Percentiles rank a stretch among this genome's conserved stretches.
Evolutionary conservation across 2,797 vertebrate genomes (phyloP).

Genomic region (Silurus aristotelis): DNA sequence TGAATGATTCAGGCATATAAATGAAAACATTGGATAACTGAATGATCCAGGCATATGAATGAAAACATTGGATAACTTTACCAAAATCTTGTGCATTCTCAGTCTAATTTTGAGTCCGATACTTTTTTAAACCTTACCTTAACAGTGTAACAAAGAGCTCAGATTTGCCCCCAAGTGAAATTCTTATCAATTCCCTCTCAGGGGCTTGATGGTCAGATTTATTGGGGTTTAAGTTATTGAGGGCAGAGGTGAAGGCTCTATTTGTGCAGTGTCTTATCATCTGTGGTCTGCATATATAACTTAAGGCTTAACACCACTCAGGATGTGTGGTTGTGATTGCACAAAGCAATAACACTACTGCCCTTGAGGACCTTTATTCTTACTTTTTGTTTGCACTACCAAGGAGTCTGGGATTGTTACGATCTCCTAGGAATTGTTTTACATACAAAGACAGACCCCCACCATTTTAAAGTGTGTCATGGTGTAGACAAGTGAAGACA

Average conservation of each 20-base stretch:
- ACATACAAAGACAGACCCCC: background rate
- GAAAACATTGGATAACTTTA: background rate
- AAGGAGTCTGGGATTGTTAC: conserved; percentile 12
- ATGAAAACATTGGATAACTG: background rate
- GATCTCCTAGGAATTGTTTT: conserved; percentile 15
- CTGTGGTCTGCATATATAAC: conserved; percentile 7
- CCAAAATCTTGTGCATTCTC: background rate
- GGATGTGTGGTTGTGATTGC: conserved; percentile 13
- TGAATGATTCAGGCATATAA: conserved; percentile 60
- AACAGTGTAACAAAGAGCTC: background rate
- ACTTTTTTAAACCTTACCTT: background rate
- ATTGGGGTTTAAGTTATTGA: conserved; percentile 25
- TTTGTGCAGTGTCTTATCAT: conserved; percentile 25
- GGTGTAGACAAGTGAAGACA: conserved; percentile 9
- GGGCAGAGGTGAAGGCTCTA: conserved; percentile 31
- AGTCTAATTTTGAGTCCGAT: background rate
- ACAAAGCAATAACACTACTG: conserved; percentile 9
- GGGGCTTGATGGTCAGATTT: conserved; percentile 19
- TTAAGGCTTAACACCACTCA: conserved; percentile 20
- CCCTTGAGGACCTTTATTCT: conserved; percentile 10
- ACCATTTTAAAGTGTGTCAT: background rate
- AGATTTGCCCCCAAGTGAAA: background rate
- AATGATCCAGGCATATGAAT: conserved; percentile 58
- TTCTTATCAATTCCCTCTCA: background rate
- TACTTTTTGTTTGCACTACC: background rate